phyloP scores from a whole-genome alignment of 2,113 vertebrate species.

The Xenotilapia caudafasciata region DNA sequence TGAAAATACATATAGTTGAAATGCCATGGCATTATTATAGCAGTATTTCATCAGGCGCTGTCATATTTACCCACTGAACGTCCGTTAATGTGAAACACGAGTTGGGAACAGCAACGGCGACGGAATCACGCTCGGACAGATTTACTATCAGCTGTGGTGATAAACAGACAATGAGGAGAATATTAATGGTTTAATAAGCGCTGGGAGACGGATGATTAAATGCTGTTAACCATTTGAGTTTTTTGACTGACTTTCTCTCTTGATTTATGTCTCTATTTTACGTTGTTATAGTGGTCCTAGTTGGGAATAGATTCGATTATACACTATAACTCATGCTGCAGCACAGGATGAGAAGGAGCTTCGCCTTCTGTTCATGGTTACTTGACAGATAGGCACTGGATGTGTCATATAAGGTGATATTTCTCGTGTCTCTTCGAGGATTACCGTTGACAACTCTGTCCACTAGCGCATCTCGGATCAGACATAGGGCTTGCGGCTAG shows the following conservation, averaged over 20 bases:
- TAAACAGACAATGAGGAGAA: constrained; percentile 13
- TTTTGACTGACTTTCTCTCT: neutral
- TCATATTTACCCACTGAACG: constrained; percentile 45
- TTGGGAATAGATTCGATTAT: neutral
- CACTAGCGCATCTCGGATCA: neutral
- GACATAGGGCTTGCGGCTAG: neutral
- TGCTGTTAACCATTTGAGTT: neutral
- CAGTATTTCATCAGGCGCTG: constrained; percentile 52
- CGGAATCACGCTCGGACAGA: neutral
- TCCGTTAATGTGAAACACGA: constrained; percentile 50
- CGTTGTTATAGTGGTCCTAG: neutral
- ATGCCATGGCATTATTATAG: constrained; percentile 66
- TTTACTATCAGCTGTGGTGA: constrained; percentile 35
- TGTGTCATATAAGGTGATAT: neutral
- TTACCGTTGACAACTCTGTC: neutral
- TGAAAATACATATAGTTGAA: constrained; percentile 62
- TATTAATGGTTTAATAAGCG: constrained; percentile 29
- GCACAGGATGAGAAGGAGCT: neutral
- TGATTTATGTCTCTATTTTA: neutral
- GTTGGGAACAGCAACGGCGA: neutral
- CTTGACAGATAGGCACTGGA: neutral
- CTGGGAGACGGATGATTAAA: constrained; percentile 10
- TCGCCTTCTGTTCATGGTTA: neutral
- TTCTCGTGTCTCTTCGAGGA: neutral
- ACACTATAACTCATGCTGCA: neutral